phyloP scores from a whole-genome alignment of 1,140 invertebrate genomes.

The Lepeophtheirus salmonis region DNA sequence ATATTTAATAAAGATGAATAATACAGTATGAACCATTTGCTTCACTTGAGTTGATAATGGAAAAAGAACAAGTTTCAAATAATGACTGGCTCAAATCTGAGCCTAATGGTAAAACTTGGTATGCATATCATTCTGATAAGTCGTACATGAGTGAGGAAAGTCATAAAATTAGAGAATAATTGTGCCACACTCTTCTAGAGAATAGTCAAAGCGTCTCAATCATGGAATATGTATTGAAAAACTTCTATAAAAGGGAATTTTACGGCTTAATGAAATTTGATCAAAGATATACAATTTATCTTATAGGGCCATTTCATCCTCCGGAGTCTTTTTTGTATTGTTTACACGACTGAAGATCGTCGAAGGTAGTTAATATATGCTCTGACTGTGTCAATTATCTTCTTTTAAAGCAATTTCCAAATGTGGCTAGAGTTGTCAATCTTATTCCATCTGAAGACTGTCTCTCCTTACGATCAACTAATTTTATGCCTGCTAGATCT shows the following conservation, averaged over 20 bases:
- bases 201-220: neutral
- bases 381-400: neutral
- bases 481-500: neutral
- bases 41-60: neutral
- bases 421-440: neutral
- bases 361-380: neutral
- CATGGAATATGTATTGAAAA: neutral
- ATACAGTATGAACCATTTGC: too few species aligned
- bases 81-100: neutral
- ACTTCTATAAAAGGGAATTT: neutral
- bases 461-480: neutral
- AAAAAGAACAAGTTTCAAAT: neutral
- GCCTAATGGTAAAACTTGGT: neutral
- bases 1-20: too few species aligned
- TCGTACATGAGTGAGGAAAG: neutral
- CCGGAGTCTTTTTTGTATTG: neutral
- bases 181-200: neutral
- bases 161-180: neutral
- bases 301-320: neutral
- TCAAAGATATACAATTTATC: neutral
- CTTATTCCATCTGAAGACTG: neutral
- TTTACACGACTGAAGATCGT: neutral
- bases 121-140: neutral
- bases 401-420: neutral
- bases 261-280: neutral